Conservation (phyloP, 2,888 invertebrate species). For the Lissocephala sabroskyi region DNA sequence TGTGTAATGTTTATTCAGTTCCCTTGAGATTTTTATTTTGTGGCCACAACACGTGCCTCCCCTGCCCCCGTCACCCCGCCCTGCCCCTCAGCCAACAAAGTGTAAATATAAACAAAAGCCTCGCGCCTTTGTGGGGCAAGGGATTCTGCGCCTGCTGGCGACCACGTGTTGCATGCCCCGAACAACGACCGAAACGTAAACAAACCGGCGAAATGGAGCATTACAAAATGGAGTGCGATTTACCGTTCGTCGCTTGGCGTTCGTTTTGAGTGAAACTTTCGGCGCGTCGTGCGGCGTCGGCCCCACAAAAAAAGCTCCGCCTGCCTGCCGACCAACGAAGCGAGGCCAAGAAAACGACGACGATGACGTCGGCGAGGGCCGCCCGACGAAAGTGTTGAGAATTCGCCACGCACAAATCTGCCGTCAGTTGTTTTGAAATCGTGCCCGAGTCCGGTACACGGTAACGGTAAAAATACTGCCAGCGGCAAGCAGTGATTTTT, state of each 20-base stretch:
- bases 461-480: no score
- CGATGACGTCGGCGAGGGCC: conserved; percentile 14
- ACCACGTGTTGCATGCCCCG: conserved; percentile 35
- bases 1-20: no score
- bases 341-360: not conserved
- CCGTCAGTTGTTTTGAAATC: conserved; percentile 61
- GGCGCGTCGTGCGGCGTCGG: not conserved
- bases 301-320: conserved; percentile 25
- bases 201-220: conserved; percentile 38
- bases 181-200: conserved; percentile 34
- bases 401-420: conserved; percentile 37
- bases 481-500: no score
- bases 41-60: no score
- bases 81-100: not conserved
- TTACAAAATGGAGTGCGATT: no score
- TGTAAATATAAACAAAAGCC: conserved; percentile 27
- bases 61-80: not conserved
- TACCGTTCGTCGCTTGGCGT: no score
- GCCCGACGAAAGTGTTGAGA: conserved; percentile 40
- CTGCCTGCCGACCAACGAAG: not conserved
- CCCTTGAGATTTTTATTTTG: no score
- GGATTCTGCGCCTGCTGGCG: not conserved
- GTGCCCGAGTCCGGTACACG: conserved; percentile 51
- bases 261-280: conserved; percentile 42
- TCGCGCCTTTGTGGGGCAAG: no score